A percentile compares a stretch with the other conserved stretches of the same genome.
These are phyloP conservation scores for Ariopsis seemanni DNA, from an alignment of 2,113 vertebrate genomes.

Conservation along the genomic window DNA sequence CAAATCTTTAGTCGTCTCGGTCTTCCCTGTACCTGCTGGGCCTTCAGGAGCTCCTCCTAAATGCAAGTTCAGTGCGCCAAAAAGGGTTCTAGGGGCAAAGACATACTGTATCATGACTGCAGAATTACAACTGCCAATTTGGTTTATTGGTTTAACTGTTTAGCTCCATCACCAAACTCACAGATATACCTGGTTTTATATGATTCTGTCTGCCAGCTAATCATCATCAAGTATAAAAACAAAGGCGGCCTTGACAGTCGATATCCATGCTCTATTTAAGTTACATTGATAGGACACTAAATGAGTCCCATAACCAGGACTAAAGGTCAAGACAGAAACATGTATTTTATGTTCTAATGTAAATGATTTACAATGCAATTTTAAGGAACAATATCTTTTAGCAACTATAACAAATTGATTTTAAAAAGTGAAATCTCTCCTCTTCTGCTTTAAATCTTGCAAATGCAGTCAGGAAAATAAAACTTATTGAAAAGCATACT, in stretches of 20 bases:
- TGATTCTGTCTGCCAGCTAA: not conserved
- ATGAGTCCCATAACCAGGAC: not conserved
- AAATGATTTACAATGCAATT: not conserved
- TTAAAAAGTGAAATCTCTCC: not conserved
- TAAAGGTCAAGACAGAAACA: not conserved
- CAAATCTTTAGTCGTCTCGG: constrained; percentile 89
- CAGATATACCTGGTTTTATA: not conserved
- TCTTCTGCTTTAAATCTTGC: not conserved
- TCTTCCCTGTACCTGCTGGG: constrained; percentile 89
- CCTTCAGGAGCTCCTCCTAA: constrained; percentile 90
- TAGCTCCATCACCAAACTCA: not conserved
- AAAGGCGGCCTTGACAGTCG: not conserved
- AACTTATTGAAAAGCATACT: not conserved
- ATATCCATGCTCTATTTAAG: not conserved
- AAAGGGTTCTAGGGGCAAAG: constrained; percentile 77
- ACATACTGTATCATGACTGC: not conserved
- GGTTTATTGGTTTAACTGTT: not conserved
- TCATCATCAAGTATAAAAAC: not conserved
- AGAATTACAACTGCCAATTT: not conserved
- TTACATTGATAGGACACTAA: not conserved
- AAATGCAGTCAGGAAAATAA: not conserved
- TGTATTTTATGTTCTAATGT: not conserved
- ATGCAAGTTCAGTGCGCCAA: constrained; percentile 85
- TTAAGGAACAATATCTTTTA: not conserved
- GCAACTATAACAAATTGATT: not conserved